These are phyloP conservation scores for Helicolenus hilgendorfi DNA, from an alignment of 2,797 vertebrate species.

Conservation along the genomic window DNA sequence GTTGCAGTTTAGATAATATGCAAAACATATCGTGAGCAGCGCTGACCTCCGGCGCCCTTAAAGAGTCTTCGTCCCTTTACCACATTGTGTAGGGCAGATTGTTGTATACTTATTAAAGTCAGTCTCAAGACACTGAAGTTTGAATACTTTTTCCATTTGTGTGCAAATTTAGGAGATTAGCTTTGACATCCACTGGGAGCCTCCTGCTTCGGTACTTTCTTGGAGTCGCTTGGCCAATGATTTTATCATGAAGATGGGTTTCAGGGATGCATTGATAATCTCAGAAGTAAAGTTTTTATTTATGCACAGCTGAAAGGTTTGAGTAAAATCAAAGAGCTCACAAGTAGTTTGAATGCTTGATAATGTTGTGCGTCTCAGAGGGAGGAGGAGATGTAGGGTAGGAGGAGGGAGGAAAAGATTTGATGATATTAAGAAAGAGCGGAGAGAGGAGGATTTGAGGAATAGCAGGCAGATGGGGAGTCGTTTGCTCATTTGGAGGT, in stretches of 20 bases:
- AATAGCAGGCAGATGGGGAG: neutral
- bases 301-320: neutral
- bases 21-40: neutral
- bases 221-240: neutral
- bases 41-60: neutral
- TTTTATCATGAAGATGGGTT: neutral
- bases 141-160: slow-evolving; percentile 27
- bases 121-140: neutral
- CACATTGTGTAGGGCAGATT: neutral
- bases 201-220: neutral
- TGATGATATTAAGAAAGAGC: neutral
- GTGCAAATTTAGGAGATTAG: slow-evolving; percentile 43
- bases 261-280: slow-evolving; percentile 1
- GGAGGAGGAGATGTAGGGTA: neutral
- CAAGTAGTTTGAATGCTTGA: neutral
- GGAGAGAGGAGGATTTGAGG: neutral
- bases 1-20: neutral
- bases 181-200: neutral
- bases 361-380: neutral
- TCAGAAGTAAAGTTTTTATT: neutral
- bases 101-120: neutral
- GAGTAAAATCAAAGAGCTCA: neutral
- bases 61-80: neutral
- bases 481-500: neutral
- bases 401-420: neutral